Base-by-base conservation (phyloP, 1,140 invertebrate genomes). In the Drosophila watanabei region DNA sequence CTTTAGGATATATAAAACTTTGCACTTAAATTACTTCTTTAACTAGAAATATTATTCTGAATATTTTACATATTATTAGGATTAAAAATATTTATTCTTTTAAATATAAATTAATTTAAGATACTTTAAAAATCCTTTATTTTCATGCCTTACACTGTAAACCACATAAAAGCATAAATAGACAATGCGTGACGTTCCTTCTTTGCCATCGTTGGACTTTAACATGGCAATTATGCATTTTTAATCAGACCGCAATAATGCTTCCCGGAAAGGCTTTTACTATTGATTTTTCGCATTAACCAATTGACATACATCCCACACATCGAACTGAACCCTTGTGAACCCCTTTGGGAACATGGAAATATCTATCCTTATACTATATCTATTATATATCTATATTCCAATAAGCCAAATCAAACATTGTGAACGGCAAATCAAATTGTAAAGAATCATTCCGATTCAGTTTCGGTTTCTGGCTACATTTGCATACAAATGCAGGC, bases 181-280 rank as follows among this genome's bases (percentile, higher is more conserved):
- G 85, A 85, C 78, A 90, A 54, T 86, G 81, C 78, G 78, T 89
- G 70, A 43, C 75, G 35, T 16, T 51, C 33, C 33, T 62, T n/a
- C 59, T 16, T 35, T n/a, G 32, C 39, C 32, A 14, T 16, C 51
- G 11, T 13, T 45, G 37, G 32, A 56, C 63, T 68, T 62, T 75
- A 65, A 56, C 60, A 80, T 72, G 66, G 69, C 60, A 82, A 79
- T 79, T 90, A 85, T 89, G 85, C 79, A 88, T 88, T 85, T 79
- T 85, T 81, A 69, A 88, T 88, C 65, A 75, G 51, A 63, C 30
- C 33, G 62, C 62, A 78, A 65, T 64, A 60, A 51, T 73, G 68
- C 70, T 90, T 85, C 86, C 79, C 48, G 75, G 82, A 89, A 90
- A 62, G 52, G 49, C 43, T 75, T 79, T 68, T 37, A 14, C 51